Conservation (phyloP, 2,888 invertebrate genomes). For the Scaptomyza reducta region DNA sequence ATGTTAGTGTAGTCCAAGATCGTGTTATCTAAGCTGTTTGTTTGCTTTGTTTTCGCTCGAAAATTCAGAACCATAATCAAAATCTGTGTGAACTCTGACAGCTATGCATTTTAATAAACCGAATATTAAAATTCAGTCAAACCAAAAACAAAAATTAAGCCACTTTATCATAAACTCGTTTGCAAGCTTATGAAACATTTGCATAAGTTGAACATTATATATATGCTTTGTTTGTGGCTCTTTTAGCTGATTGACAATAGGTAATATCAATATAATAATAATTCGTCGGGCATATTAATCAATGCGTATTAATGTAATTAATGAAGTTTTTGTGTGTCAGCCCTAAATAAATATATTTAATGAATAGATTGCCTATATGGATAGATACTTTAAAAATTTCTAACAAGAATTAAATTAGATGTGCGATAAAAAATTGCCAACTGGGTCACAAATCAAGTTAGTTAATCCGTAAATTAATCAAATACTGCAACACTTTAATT, state of each 20-base stretch:
- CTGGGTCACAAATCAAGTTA: slow-evolving; percentile 17
- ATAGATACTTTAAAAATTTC: background rate
- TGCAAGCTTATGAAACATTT: slow-evolving; percentile 26
- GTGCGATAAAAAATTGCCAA: slow-evolving; percentile 12
- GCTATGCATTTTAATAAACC: slow-evolving; percentile 40
- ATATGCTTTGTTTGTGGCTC: background rate
- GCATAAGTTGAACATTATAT: slow-evolving; percentile 24
- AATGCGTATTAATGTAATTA: slow-evolving; percentile 1
- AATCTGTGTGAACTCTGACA: slow-evolving; percentile 38
- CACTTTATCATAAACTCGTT: slow-evolving; percentile 50
- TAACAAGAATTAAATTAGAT: slow-evolving; percentile 3
- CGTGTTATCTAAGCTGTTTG: background rate
- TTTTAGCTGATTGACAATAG: slow-evolving; percentile 14
- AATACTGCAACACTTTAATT: slow-evolving; percentile 6
- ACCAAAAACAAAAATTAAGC: slow-evolving; percentile 14
- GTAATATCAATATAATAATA: slow-evolving; percentile 11
- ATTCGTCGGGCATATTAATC: slow-evolving; percentile 18
- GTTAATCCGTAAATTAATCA: slow-evolving; percentile 20
- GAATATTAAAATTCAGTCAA: slow-evolving; percentile 27
- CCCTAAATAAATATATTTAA: background rate
- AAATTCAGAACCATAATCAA: slow-evolving; percentile 18
- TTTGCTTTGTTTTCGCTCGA: slow-evolving; percentile 6
- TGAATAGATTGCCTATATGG: background rate
- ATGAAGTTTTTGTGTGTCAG: background rate
- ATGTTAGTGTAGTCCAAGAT: background rate